Conservation (phyloP, 2,797 vertebrate species). For the Rhynchonycteris naso region DNA sequence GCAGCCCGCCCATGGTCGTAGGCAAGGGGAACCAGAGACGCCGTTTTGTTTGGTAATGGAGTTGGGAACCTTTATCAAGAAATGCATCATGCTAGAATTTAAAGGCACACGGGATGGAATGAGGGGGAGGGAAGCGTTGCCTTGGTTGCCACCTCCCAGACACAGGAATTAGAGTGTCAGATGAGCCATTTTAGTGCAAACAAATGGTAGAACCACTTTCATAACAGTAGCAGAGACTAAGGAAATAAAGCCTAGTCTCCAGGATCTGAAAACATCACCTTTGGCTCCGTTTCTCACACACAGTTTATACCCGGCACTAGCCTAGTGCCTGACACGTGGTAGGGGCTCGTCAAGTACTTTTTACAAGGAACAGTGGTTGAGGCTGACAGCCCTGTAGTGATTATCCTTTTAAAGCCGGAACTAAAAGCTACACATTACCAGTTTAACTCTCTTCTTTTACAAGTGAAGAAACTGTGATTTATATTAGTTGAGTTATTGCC, state of each 20-base stretch:
- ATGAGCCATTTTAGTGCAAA: not conserved
- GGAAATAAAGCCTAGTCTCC: not conserved
- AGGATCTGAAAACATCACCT: not conserved
- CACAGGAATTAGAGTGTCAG: not conserved
- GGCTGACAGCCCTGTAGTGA: not conserved
- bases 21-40: not conserved
- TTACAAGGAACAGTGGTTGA: not conserved
- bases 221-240: not conserved
- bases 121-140: not conserved
- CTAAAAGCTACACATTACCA: not conserved
- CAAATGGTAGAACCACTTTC: not conserved
- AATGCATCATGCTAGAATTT: not conserved
- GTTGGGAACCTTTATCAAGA: not conserved
- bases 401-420: not conserved
- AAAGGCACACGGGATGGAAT: not conserved
- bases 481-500: not conserved
- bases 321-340: not conserved
- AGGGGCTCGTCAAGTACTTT: not conserved
- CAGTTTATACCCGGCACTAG: not conserved
- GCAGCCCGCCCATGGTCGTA: not conserved
- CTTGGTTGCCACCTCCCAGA: not conserved
- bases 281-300: not conserved
- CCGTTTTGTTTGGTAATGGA: constrained; percentile 25
- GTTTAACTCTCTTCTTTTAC: constrained; percentile 9
- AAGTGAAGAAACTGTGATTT: not conserved